Evolutionary conservation across 2,113 vertebrate genomes (phyloP).

Genomic region (Triplophysa rosa): DNA sequence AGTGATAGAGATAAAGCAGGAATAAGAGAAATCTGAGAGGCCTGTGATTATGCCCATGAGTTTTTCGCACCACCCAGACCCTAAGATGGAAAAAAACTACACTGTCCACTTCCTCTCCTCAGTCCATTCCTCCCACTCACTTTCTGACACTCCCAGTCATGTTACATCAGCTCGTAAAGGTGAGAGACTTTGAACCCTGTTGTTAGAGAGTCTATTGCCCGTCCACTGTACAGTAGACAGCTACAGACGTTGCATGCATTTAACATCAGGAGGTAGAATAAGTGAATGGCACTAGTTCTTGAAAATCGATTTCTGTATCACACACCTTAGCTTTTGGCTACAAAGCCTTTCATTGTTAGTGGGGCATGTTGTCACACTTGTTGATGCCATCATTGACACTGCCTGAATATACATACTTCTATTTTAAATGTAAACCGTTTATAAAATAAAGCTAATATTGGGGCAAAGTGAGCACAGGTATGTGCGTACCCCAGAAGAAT

Average conservation of each 20-base stretch:
- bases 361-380: too few species aligned
- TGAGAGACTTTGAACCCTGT: constrained; percentile 76
- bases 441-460: not conserved
- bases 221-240: constrained; percentile 1
- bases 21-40: constrained; percentile 58
- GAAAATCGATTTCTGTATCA: not conserved
- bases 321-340: too few species aligned
- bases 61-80: constrained; percentile 53
- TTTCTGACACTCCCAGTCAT: constrained; percentile 66
- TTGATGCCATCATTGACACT: too few species aligned
- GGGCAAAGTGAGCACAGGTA: not conserved
- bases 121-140: constrained; percentile 42
- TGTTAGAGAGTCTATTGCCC: constrained; percentile 4
- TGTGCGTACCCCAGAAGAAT: not conserved
- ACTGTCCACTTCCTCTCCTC: constrained; percentile 65
- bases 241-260: not conserved
- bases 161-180: constrained; percentile 79
- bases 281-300: too few species aligned
- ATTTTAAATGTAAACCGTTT: not conserved
- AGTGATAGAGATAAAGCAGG: constrained; percentile 56
- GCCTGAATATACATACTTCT: too few species aligned
- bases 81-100: constrained; percentile 70
- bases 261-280: not conserved
- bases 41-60: constrained; percentile 63
- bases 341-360: too few species aligned